These are phyloP conservation scores for Epistrophe eligans DNA, from an alignment of 2,888 invertebrate genomes.

Conservation along the genomic window DNA sequence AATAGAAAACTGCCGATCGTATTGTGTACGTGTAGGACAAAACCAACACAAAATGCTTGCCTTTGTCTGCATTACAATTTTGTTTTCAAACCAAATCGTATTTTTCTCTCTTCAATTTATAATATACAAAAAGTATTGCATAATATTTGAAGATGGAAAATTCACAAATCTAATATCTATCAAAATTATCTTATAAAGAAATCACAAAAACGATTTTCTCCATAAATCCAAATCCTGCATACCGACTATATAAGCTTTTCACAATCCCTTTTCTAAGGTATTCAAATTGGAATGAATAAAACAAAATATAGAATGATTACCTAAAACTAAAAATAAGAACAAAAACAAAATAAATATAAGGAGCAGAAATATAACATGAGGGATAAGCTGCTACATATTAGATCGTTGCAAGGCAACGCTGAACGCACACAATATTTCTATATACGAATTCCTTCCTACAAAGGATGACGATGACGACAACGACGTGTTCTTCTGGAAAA, in stretches of 20 bases:
- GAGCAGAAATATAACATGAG: conserved; percentile 12
- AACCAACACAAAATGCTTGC: too few species aligned
- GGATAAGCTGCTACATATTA: conserved; percentile 66
- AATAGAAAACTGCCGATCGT: too few species aligned
- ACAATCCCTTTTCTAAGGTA: conserved; percentile 68
- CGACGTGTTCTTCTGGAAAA: conserved; percentile 51
- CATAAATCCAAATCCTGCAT: conserved; percentile 56
- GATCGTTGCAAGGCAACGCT: conserved; percentile 64
- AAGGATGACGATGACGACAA: conserved; percentile 10
- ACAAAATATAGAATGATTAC: conserved; percentile 39
- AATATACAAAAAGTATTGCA: conserved; percentile 32
- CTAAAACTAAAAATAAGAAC: conserved; percentile 43
- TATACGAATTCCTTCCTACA: conserved; percentile 44
- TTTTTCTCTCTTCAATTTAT: not conserved
- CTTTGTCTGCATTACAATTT: too few species aligned
- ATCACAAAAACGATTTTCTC: conserved; percentile 64
- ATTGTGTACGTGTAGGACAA: too few species aligned
- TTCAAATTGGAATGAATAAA: conserved; percentile 50
- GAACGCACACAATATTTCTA: conserved; percentile 27
- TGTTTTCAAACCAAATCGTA: not conserved
- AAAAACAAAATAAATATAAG: not conserved
- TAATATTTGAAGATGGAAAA: conserved; percentile 24
- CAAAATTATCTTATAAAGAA: conserved; percentile 56
- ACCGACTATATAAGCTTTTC: conserved; percentile 34
- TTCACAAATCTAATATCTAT: conserved; percentile 66